These are phyloP conservation scores for Thecocarcelia acutangulata DNA, from an alignment of 2,888 invertebrate species.

Conservation along the genomic window DNA sequence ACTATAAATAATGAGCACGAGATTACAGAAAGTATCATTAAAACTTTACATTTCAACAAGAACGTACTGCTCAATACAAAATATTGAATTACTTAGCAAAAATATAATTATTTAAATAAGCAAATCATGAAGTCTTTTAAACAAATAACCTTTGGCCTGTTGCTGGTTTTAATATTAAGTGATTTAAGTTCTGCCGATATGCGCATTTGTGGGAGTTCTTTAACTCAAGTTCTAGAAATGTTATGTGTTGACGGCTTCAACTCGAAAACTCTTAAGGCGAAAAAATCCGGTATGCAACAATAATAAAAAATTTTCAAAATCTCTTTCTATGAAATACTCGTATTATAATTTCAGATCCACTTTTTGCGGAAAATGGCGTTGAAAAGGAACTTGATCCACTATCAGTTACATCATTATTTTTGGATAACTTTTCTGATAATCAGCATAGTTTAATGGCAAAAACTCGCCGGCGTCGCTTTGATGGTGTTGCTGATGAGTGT, in stretches of 20 bases:
- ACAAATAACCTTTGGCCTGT: background rate
- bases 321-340: too few species aligned
- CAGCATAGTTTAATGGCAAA: conserved; percentile 23
- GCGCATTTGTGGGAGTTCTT: conserved; percentile 24
- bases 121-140: conserved; percentile 7
- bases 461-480: conserved; percentile 65
- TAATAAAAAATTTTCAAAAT: too few species aligned
- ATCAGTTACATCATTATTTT: conserved; percentile 3
- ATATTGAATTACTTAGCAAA: background rate
- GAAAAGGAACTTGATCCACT: background rate
- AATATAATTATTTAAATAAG: background rate
- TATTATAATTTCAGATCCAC: too few species aligned
- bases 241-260: conserved; percentile 44
- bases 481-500: conserved; percentile 72
- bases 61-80: background rate
- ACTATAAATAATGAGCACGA: conserved; percentile 29
- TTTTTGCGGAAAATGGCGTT: too few species aligned
- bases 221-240: conserved; percentile 19
- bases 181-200: conserved; percentile 3
- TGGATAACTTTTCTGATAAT: conserved; percentile 14
- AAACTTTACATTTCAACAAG: background rate
- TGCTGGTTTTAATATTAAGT: conserved; percentile 15
- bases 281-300: conserved; percentile 38
- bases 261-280: conserved; percentile 15
- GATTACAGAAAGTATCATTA: conserved; percentile 4